phyloP scores from a whole-genome alignment of 2,888 invertebrate species.

The Cylindroiulus punctatus region DNA sequence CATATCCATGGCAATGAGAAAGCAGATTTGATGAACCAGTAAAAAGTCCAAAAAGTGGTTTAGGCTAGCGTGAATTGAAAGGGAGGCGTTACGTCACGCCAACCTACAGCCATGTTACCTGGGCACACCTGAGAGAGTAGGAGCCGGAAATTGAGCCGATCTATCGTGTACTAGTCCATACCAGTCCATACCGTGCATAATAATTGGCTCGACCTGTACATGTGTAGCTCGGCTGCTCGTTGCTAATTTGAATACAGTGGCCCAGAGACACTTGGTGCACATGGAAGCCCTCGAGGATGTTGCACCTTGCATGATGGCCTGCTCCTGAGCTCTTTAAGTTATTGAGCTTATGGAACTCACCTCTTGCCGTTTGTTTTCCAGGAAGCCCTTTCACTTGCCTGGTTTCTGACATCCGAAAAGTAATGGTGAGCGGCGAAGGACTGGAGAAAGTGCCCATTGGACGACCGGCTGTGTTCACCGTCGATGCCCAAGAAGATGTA shows the following conservation, averaged over 20 bases:
- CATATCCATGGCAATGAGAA: neutral
- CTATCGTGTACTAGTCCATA: too few relatives aligned
- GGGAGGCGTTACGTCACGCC: slow-evolving; percentile 27
- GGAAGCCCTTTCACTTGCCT: slow-evolving; percentile 85
- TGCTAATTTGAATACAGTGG: neutral
- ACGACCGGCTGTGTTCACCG: slow-evolving; percentile 82
- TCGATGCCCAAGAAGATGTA: slow-evolving; percentile 82
- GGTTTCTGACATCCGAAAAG: slow-evolving; percentile 83
- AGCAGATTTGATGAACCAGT: neutral
- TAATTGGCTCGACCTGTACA: neutral
- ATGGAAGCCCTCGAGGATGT: slow-evolving; percentile 37
- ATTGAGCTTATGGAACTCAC: neutral
- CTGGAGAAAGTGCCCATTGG: slow-evolving; percentile 90
- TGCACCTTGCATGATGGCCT: neutral
- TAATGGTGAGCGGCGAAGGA: slow-evolving; percentile 81
- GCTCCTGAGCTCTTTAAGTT: neutral
- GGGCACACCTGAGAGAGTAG: slow-evolving; percentile 55
- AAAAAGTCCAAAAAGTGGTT: neutral
- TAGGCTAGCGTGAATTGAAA: neutral
- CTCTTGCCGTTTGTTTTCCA: slow-evolving; percentile 62
- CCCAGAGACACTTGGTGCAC: neutral
- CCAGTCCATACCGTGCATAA: neutral
- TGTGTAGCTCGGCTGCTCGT: neutral
- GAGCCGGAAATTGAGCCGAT: slow-evolving; percentile 49
- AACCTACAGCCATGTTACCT: neutral